Conservation (phyloP, 2,888 invertebrate species). For the Catocala nupta region DNA sequence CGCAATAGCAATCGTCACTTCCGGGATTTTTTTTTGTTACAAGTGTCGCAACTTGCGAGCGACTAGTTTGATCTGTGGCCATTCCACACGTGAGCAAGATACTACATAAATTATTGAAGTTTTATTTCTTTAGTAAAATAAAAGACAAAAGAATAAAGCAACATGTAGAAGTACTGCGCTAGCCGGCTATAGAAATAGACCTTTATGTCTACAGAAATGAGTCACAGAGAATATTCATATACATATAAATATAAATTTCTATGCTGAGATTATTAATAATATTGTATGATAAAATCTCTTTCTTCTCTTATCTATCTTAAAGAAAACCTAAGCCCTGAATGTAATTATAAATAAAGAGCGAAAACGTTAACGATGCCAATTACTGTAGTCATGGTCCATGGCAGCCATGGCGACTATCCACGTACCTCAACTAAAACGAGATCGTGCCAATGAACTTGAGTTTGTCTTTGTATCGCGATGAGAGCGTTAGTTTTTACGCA, state of each 20-base stretch:
- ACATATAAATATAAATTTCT: too few relatives aligned
- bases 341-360: slow-evolving; percentile 42
- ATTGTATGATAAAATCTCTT: too few relatives aligned
- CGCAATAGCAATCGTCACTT: slow-evolving; percentile 41
- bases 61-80: slow-evolving; percentile 25
- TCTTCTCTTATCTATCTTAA: slow-evolving; percentile 1
- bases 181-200: too few relatives aligned
- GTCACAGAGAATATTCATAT: not conserved
- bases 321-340: slow-evolving; percentile 19
- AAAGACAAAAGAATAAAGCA: not conserved
- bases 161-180: too few relatives aligned
- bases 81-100: slow-evolving; percentile 19
- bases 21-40: slow-evolving; percentile 43
- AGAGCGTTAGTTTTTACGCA: slow-evolving; percentile 68
- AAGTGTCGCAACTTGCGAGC: slow-evolving; percentile 16
- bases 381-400: slow-evolving; percentile 68
- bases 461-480: slow-evolving; percentile 66
- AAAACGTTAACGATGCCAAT: slow-evolving; percentile 63
- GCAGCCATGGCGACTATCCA: slow-evolving; percentile 67
- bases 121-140: not conserved
- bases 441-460: slow-evolving; percentile 82
- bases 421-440: slow-evolving; percentile 63
- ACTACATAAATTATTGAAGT: slow-evolving; percentile 8
- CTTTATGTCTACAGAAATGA: not conserved
- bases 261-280: too few relatives aligned